phyloP scores from a whole-genome alignment of 2,113 vertebrate species.

The Osmerus mordax region DNA sequence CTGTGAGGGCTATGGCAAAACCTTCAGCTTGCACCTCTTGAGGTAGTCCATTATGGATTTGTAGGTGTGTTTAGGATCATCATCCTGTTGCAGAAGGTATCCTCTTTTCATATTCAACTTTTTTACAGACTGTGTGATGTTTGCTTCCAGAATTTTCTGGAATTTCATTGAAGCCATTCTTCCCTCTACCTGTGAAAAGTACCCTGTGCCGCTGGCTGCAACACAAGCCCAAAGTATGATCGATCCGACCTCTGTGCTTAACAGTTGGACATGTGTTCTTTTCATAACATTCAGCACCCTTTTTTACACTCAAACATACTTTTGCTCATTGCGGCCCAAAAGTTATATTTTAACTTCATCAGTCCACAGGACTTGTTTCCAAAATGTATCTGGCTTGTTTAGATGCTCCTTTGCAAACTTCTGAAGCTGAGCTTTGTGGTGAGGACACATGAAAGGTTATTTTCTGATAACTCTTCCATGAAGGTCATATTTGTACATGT shows the following conservation, averaged over 20 bases:
- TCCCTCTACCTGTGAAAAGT: background rate
- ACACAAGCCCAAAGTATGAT: conserved; percentile 24
- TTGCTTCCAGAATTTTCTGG: conserved; percentile 6
- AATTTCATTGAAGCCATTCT: conserved; percentile 10
- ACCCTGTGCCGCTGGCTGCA: conserved; percentile 11
- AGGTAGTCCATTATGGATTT: too few species aligned
- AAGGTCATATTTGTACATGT: background rate
- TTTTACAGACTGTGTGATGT: background rate
- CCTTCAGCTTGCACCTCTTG: too few species aligned
- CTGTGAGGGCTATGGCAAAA: too few species aligned
- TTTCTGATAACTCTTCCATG: conserved; percentile 10
- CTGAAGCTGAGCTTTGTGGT: too few species aligned
- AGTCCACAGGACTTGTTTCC: conserved; percentile 21
- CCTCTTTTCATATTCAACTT: background rate
- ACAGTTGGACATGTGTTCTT: background rate
- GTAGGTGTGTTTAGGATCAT: background rate
- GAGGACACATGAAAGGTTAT: background rate
- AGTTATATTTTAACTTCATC: conserved; percentile 11
- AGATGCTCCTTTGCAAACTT: too few species aligned
- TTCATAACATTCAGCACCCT: background rate
- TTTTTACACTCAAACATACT: conserved; percentile 13
- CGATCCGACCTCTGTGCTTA: conserved; percentile 19
- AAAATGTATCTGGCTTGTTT: too few species aligned
- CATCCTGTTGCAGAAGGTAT: background rate
- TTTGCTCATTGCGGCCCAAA: background rate